Evolutionary conservation across 2,888 invertebrate species (phyloP).

Genomic region (Conistra vaccinii): DNA sequence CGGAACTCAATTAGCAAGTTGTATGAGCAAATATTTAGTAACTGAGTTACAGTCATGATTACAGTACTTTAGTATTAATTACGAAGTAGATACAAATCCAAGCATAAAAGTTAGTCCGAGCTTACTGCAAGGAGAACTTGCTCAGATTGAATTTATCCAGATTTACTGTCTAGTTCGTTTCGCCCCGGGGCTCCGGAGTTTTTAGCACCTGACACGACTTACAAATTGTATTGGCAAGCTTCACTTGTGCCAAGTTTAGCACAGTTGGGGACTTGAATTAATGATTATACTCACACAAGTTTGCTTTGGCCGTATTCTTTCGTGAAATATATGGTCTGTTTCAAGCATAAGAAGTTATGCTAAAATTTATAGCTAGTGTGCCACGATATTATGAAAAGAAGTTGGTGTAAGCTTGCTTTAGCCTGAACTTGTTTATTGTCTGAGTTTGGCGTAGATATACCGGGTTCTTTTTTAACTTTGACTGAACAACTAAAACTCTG

Average conservation of each 20-base stretch:
- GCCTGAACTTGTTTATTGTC: constrained; percentile 40
- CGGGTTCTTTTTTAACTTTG: background rate
- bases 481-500: background rate
- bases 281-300: constrained; percentile 68
- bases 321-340: constrained; percentile 37
- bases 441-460: constrained; percentile 10
- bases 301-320: constrained; percentile 48
- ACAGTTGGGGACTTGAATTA: constrained; percentile 73
- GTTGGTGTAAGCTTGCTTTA: constrained; percentile 29
- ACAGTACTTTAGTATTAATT: constrained; percentile 68
- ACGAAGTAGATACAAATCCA: constrained; percentile 71
- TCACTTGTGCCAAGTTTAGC: constrained; percentile 69
- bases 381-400: constrained; percentile 40
- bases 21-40: constrained; percentile 53
- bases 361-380: constrained; percentile 42
- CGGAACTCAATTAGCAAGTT: constrained; percentile 52
- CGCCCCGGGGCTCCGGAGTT: constrained; percentile 75
- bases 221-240: constrained; percentile 82
- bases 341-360: constrained; percentile 46
- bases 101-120: constrained; percentile 74
- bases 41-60: constrained; percentile 60
- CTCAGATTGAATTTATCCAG: constrained; percentile 83
- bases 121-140: constrained; percentile 73
- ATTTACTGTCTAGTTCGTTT: constrained; percentile 81
- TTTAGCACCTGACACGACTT: constrained; percentile 87